Evolutionary conservation across 2,888 invertebrate species (phyloP).

Genomic region (Agriopis marginaria): DNA sequence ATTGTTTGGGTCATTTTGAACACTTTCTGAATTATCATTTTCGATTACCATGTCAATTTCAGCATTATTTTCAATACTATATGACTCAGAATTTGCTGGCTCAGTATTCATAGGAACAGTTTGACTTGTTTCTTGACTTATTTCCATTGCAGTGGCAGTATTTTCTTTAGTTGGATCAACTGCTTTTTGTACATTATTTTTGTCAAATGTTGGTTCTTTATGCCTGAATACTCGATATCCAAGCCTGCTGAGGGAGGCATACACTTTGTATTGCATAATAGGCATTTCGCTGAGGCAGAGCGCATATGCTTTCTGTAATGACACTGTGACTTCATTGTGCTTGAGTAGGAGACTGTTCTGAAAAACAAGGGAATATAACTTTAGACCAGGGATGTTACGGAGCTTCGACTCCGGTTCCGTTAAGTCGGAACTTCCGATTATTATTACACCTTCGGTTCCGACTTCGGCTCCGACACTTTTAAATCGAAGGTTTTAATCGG

Average conservation of each 20-base stretch:
- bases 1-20: conserved; percentile 14
- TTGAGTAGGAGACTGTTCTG: conserved; percentile 88
- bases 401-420: no score
- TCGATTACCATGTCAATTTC: conserved; percentile 6
- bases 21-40: background rate
- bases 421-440: no score
- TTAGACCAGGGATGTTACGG: no score
- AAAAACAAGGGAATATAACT: conserved; percentile 50
- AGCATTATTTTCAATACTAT: background rate
- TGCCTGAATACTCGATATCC: conserved; percentile 87
- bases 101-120: background rate
- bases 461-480: no score
- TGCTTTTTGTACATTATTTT: conserved; percentile 12
- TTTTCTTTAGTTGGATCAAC: background rate
- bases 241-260: conserved; percentile 84
- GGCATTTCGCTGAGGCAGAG: conserved; percentile 76
- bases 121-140: background rate
- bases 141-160: background rate
- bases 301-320: conserved; percentile 88
- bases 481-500: no score
- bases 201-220: conserved; percentile 28
- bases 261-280: conserved; percentile 85
- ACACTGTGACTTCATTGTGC: conserved; percentile 86
- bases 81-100: background rate
- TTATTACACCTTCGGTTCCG: no score